These are phyloP conservation scores for Heliconius aoede DNA, from an alignment of 2,888 invertebrate genomes.

Conservation along the genomic window DNA sequence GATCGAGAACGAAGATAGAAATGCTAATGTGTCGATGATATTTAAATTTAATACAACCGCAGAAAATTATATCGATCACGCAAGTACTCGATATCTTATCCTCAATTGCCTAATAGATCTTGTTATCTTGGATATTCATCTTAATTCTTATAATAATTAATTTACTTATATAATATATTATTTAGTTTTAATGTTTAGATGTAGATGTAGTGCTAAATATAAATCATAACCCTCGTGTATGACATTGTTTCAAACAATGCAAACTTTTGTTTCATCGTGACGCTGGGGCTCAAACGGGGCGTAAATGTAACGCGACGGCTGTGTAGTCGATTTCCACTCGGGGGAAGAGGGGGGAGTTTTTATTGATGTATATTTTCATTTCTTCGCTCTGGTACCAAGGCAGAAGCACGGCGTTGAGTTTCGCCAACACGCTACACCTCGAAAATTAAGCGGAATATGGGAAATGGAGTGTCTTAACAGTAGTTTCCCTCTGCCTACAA, in stretches of 20 bases:
- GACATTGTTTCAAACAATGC: conserved; percentile 16
- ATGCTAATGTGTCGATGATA: conserved; percentile 28
- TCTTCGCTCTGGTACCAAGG: no score
- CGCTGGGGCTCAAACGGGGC: no score
- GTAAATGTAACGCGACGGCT: no score
- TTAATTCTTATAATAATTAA: conserved; percentile 8
- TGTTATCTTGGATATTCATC: conserved; percentile 19
- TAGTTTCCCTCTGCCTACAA: no score
- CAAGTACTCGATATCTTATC: conserved; percentile 21
- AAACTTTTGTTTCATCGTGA: no score
- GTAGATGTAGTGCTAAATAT: background rate
- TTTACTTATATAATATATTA: background rate
- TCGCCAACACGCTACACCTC: no score
- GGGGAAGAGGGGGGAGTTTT: no score
- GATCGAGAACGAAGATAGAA: conserved; percentile 22
- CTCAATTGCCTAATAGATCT: conserved; percentile 15
- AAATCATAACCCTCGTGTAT: conserved; percentile 9
- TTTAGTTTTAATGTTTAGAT: background rate
- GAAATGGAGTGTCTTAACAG: no score
- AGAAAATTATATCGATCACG: conserved; percentile 31
- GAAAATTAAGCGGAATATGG: no score
- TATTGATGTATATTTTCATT: no score
- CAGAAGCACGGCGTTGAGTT: no score
- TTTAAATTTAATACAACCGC: conserved; percentile 27
- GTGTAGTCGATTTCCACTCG: no score